A percentile compares a stretch with the other conserved stretches of the same genome.
phyloP scores from a whole-genome alignment of 2,113 vertebrate species.

The Semicossyphus pulcher region DNA sequence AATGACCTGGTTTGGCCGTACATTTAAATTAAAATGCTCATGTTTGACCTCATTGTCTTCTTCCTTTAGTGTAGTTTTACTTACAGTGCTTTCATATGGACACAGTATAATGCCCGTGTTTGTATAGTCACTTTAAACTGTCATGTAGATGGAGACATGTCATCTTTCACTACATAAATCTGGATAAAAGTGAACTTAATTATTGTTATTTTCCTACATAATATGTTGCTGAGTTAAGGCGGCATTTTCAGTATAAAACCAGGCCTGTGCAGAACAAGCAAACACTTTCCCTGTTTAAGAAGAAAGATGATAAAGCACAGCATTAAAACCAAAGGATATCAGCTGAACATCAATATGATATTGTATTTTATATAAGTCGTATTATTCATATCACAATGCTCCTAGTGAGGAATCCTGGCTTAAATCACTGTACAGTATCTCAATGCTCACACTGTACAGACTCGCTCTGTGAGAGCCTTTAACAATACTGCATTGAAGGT shows the following conservation, averaged over 20 bases:
- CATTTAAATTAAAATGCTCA: too few species aligned
- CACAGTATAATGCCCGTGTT: background rate
- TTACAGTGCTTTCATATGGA: too few species aligned
- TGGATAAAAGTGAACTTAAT: background rate
- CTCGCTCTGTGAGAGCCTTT: slow-evolving; percentile 46
- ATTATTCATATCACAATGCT: background rate
- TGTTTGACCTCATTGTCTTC: slow-evolving; percentile 5
- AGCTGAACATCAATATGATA: slow-evolving; percentile 5
- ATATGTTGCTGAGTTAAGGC: background rate
- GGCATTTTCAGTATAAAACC: slow-evolving; percentile 1
- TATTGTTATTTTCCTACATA: background rate
- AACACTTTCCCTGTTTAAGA: background rate
- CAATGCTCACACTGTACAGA: slow-evolving; percentile 16
- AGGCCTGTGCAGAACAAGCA: slow-evolving; percentile 13
- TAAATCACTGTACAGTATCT: slow-evolving; percentile 19
- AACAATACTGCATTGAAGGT: slow-evolving; percentile 56
- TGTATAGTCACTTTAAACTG: background rate
- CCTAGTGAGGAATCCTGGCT: background rate
- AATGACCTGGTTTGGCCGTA: too few species aligned
- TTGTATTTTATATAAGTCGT: slow-evolving; percentile 6
- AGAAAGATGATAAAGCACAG: slow-evolving; percentile 3
- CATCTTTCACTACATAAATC: background rate
- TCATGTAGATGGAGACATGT: slow-evolving; percentile 1
- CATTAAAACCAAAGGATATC: slow-evolving; percentile 11
- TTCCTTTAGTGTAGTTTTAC: background rate